A percentile compares a stretch with the other conserved stretches of the same genome.
Conservation (phyloP, 2,113 vertebrate species). For the Corythaixoides concolor region DNA sequence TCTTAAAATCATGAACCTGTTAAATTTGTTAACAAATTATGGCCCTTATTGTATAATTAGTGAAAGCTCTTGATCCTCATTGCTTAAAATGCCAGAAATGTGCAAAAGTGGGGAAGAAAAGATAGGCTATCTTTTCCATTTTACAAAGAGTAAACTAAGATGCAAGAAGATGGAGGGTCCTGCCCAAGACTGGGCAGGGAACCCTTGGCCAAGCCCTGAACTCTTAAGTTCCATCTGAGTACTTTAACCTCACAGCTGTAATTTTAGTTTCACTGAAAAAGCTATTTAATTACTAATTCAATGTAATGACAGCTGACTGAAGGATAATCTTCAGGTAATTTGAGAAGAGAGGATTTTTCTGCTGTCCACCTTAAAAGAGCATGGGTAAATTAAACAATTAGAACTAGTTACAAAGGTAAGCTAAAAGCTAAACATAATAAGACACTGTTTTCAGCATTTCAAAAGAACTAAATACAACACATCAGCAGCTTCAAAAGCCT, state of each 20-base stretch:
- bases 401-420: constrained; percentile 44
- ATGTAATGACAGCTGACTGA: neutral
- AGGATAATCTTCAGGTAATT: constrained; percentile 7
- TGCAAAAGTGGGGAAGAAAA: neutral
- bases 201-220: neutral
- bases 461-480: constrained; percentile 60
- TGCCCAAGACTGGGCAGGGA: neutral
- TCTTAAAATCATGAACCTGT: neutral
- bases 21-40: neutral
- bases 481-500: constrained; percentile 69
- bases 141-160: neutral
- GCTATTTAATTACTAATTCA: neutral
- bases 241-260: neutral
- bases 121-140: neutral
- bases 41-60: neutral
- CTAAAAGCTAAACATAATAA: constrained; percentile 62
- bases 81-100: neutral
- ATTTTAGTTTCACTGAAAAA: constrained; percentile 19
- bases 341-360: neutral
- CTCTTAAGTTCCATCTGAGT: neutral
- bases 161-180: neutral
- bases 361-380: constrained; percentile 33
- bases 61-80: neutral
- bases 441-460: constrained; percentile 66
- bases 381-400: constrained; percentile 17